These are phyloP conservation scores for Boleophthalmus pectinirostris DNA, from an alignment of 2,113 vertebrate genomes.

Conservation along the genomic window DNA sequence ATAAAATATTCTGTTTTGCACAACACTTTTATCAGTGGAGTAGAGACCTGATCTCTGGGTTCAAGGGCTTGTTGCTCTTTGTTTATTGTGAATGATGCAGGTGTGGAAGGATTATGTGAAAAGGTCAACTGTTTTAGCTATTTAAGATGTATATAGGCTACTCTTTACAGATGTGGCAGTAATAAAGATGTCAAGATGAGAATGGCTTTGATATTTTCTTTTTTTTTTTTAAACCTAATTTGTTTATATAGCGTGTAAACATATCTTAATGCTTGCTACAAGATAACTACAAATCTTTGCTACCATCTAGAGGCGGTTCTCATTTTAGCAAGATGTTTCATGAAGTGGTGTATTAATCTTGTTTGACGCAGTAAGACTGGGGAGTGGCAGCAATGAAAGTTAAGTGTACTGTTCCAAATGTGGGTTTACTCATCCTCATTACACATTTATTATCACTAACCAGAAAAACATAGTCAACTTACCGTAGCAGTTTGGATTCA, in stretches of 20 bases:
- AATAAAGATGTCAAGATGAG: constrained; percentile 73
- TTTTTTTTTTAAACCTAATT: neutral
- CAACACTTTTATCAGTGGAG: too few relatives aligned
- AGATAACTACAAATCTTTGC: constrained; percentile 27
- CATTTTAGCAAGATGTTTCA: neutral
- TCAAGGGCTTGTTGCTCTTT: constrained; percentile 59
- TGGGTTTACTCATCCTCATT: constrained; percentile 2
- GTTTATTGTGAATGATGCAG: constrained; percentile 50
- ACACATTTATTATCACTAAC: neutral
- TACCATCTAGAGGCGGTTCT: constrained; percentile 48
- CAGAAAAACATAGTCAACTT: neutral
- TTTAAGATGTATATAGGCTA: constrained; percentile 73
- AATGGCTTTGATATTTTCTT: constrained; percentile 1
- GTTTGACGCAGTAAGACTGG: neutral
- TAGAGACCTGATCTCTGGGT: constrained; percentile 20
- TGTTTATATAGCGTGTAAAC: too few relatives aligned
- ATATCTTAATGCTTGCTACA: too few relatives aligned
- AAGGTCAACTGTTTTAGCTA: constrained; percentile 70
- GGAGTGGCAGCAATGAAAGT: constrained; percentile 9
- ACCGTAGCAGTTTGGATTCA: too few relatives aligned
- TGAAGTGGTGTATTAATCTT: neutral
- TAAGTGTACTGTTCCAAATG: constrained; percentile 37
- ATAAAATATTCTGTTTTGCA: too few relatives aligned
- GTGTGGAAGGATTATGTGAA: constrained; percentile 63
- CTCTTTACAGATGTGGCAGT: constrained; percentile 71